Base-by-base conservation (phyloP, 1,140 invertebrate species). In the Papilio aristodemus region DNA sequence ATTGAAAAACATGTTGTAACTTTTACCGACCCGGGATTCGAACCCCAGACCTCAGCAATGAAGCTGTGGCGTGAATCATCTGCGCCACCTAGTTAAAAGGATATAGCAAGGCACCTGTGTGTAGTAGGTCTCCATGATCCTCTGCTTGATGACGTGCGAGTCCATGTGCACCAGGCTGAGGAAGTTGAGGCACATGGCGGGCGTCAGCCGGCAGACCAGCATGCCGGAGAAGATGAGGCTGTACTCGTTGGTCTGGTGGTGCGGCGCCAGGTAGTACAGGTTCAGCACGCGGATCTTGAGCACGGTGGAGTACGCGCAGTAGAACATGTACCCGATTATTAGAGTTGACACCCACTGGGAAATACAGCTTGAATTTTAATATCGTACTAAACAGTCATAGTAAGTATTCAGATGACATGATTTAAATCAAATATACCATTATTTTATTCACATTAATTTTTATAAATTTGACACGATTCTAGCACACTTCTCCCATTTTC, bases 161-260 rank as follows among this genome's bases (percentile, higher is more conserved):
- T 99, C 99, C 95, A 99, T 97, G 81, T 99, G 99, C 78, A 99
- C 98, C 6, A 99, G 92, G 39, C 98, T 97, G 11, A 99, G 93
- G 84, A 99, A 99, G 90, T 99, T 99, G 6, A 99, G 94, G 92
- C 99, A 99, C 93, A 99, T 95, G 4, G 99, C 98, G 0, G 99
- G 98, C 4, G 99, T 99, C 7, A 99, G 92, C 14, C 99, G 95
- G 86, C 98, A 99, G 8, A 99, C 93, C 93, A 99, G 95, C 98
- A 99, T 96, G 67, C 98, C 98, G 83, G 97, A 98, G 90, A 99
- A 99, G 79, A 99, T 98, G 57, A 99, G 93, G 87, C 97, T 99
- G 92, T 99, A 98, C 87, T 99, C 98, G 87, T 99, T 99, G 0
- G 99, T 99, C 92, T 99, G 97, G 91, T 99, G 98, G 88, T 99